A percentile compares a stretch with the other conserved stretches of the same genome.
Evolutionary conservation across 2,797 vertebrate species (phyloP).

Genomic region (Anniella stebbinsi): DNA sequence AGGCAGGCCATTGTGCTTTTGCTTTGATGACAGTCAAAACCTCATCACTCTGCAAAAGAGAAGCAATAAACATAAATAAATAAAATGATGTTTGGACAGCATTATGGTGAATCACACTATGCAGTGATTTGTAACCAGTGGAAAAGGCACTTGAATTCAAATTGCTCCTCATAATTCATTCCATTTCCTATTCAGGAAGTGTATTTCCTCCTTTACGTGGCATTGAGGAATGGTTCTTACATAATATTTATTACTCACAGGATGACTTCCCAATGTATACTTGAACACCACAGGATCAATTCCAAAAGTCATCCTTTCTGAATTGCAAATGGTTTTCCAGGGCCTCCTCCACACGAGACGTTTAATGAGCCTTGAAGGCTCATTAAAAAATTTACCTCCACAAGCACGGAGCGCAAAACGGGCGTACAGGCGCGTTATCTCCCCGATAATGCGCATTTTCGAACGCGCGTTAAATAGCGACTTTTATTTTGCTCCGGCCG

Average conservation of each 20-base stretch:
- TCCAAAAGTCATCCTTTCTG: too few species aligned
- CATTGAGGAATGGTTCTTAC: neutral
- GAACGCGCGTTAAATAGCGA: too few species aligned
- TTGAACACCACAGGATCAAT: too few species aligned
- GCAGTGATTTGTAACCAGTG: neutral
- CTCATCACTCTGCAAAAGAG: constrained; percentile 90
- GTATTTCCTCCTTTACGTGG: neutral
- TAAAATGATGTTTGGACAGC: constrained; percentile 34
- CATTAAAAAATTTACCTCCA: too few species aligned
- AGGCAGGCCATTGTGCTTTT: constrained; percentile 99
- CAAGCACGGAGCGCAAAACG: too few species aligned
- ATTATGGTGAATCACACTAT: constrained; percentile 14
- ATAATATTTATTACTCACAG: neutral
- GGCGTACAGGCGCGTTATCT: too few species aligned
- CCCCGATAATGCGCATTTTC: too few species aligned
- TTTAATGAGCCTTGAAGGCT: too few species aligned
- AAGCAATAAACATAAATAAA: constrained; percentile 58
- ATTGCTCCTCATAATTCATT: constrained; percentile 27
- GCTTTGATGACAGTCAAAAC: constrained; percentile 99
- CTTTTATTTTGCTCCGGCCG: too few species aligned
- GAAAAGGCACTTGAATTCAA: constrained; percentile 5
- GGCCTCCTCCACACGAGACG: too few species aligned
- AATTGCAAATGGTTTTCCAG: neutral
- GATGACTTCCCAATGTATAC: neutral
- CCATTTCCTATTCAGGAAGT: neutral